Conservation (phyloP, 37 sponge, comb jelly and placozoan genomes). For the Bolinopsis microptera region DNA sequence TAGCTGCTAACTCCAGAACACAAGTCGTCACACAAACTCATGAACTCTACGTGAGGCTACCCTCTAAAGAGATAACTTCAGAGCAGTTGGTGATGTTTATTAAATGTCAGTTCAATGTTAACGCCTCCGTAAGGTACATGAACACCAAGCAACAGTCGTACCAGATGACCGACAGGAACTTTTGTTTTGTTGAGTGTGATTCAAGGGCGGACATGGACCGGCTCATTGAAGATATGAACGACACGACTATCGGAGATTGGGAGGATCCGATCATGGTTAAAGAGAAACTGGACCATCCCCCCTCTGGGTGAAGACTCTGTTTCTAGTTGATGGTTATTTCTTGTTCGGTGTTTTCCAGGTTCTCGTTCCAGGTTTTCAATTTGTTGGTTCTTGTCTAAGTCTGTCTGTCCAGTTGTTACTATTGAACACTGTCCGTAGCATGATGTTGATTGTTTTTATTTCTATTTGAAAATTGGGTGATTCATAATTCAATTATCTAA, state of each 20-base stretch:
- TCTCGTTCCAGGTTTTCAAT: too few relatives aligned
- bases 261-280: conserved; percentile 23
- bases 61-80: not conserved
- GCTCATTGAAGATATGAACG: not conserved
- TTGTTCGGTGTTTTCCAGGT: too few relatives aligned
- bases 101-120: not conserved
- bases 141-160: not conserved
- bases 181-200: conserved; percentile 17
- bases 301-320: not conserved
- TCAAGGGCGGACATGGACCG: conserved; percentile 6
- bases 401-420: too few relatives aligned
- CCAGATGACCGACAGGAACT: not conserved
- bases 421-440: too few relatives aligned
- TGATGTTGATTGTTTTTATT: too few relatives aligned
- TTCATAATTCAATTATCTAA: too few relatives aligned
- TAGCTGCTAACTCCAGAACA: not conserved
- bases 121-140: not conserved
- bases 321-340: too few relatives aligned
- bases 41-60: conserved; percentile 24
- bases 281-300: not conserved
- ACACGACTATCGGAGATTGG: conserved; percentile 32
- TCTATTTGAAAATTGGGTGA: too few relatives aligned
- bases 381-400: too few relatives aligned
- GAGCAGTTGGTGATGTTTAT: conserved; percentile 2
- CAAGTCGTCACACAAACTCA: not conserved